These are phyloP conservation scores for Microcaecilia unicolor DNA, from an alignment of 2,797 vertebrate species.

Conservation along the genomic window DNA sequence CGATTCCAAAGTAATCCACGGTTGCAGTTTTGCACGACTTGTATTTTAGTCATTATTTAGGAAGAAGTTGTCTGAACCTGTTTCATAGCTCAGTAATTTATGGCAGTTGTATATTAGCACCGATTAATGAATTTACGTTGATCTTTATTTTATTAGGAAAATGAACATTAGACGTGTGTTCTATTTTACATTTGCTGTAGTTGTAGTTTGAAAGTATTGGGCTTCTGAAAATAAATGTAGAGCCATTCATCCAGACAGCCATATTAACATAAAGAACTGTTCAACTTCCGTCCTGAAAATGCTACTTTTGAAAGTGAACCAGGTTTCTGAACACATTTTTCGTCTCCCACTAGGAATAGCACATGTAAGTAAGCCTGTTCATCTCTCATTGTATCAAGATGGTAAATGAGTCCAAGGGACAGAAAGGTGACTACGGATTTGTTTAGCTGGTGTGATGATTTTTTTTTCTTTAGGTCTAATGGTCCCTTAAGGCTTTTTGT, in stretches of 20 bases:
- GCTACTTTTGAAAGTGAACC: conserved; percentile 22
- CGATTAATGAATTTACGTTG: conserved; percentile 25
- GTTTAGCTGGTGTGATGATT: conserved; percentile 19
- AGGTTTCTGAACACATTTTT: conserved; percentile 15
- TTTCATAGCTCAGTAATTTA: conserved; percentile 20
- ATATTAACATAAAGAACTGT: conserved; percentile 5
- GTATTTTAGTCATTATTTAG: conserved; percentile 3
- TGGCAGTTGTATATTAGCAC: conserved; percentile 17
- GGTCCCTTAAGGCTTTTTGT: conserved; percentile 12
- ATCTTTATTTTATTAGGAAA: conserved; percentile 11
- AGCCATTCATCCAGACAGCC: too few relatives aligned
- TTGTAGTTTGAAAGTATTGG: conserved; percentile 9
- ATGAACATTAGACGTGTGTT: conserved; percentile 3
- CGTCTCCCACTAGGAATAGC: conserved; percentile 24
- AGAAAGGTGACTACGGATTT: conserved; percentile 29
- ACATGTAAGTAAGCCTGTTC: not conserved
- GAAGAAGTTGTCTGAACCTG: conserved; percentile 12
- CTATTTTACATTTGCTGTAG: conserved; percentile 22
- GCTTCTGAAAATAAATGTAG: conserved; percentile 1
- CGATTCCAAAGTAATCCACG: conserved; percentile 17
- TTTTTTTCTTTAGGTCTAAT: conserved; percentile 23
- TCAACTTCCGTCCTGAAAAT: conserved; percentile 17
- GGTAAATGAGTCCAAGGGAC: conserved; percentile 19
- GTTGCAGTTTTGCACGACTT: conserved; percentile 21
- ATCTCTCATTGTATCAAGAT: conserved; percentile 10